Evolutionary conservation across 2,888 invertebrate species (phyloP).

Genomic region (Platycnemis pennipes): DNA sequence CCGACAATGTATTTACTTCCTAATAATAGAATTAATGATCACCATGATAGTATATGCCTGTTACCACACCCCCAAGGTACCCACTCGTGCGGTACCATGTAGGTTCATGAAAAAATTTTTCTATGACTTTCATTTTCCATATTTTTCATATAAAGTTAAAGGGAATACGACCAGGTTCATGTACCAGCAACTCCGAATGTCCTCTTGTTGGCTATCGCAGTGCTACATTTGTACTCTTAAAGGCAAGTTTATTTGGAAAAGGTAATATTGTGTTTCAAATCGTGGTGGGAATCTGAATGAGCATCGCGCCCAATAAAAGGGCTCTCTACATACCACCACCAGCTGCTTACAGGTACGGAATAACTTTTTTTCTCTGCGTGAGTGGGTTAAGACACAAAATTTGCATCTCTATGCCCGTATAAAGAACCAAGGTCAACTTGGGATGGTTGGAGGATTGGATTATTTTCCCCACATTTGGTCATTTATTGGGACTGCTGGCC

Average conservation of each 20-base stretch:
- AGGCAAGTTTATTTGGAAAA: neutral
- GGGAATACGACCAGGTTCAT: too few species aligned
- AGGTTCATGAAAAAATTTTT: too few species aligned
- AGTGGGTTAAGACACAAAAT: neutral
- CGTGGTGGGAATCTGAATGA: neutral
- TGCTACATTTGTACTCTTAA: neutral
- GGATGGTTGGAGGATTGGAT: slow-evolving; percentile 23
- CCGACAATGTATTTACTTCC: too few species aligned
- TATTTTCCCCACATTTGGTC: slow-evolving; percentile 53
- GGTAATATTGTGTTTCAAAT: neutral
- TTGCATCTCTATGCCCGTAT: neutral
- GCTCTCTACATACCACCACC: neutral
- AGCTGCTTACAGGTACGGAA: neutral
- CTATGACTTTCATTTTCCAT: too few species aligned
- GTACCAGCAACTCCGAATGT: neutral
- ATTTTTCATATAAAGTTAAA: too few species aligned
- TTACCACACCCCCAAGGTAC: too few species aligned
- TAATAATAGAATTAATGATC: too few species aligned
- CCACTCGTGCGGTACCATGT: too few species aligned
- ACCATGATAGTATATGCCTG: too few species aligned
- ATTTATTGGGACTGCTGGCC: slow-evolving; percentile 33
- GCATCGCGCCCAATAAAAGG: slow-evolving; percentile 37
- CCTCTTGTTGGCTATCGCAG: neutral
- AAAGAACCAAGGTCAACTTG: slow-evolving; percentile 1
- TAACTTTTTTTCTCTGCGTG: neutral